phyloP scores from a whole-genome alignment of 2,113 vertebrate genomes.

The Antechinus flavipes region DNA sequence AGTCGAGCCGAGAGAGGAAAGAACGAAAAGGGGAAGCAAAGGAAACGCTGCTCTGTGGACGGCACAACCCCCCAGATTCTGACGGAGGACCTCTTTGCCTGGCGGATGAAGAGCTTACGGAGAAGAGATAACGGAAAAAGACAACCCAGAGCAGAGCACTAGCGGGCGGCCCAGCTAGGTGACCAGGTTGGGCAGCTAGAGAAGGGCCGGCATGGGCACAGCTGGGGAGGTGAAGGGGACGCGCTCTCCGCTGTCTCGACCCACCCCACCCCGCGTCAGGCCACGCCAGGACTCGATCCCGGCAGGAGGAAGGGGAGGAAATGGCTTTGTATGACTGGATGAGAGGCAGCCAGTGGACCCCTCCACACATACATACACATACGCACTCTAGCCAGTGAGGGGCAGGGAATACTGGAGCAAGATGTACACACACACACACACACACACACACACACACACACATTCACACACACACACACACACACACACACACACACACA shows the following conservation, averaged over 20 bases:
- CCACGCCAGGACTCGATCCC: not conserved
- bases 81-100: not conserved
- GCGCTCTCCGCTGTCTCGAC: too few species aligned
- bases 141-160: not conserved
- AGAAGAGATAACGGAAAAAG: not conserved
- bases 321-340: constrained; percentile 72
- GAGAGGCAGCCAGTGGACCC: constrained; percentile 54
- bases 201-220: constrained; percentile 3
- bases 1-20: constrained; percentile 9
- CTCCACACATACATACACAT: not conserved
- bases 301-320: constrained; percentile 60
- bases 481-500: not conserved
- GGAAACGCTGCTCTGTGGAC: not conserved
- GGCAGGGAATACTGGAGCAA: not conserved
- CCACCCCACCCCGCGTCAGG: not conserved
- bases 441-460: too few species aligned
- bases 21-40: not conserved
- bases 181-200: not conserved
- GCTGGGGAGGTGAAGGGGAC: not conserved
- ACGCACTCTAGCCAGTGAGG: not conserved
- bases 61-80: not conserved
- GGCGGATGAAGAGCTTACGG: not conserved
- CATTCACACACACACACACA: too few species aligned
- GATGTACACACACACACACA: too few species aligned
- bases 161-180: constrained; percentile 15